Base-by-base conservation (phyloP, 2,797 vertebrate genomes). In the Coregonus ussuriensis region DNA sequence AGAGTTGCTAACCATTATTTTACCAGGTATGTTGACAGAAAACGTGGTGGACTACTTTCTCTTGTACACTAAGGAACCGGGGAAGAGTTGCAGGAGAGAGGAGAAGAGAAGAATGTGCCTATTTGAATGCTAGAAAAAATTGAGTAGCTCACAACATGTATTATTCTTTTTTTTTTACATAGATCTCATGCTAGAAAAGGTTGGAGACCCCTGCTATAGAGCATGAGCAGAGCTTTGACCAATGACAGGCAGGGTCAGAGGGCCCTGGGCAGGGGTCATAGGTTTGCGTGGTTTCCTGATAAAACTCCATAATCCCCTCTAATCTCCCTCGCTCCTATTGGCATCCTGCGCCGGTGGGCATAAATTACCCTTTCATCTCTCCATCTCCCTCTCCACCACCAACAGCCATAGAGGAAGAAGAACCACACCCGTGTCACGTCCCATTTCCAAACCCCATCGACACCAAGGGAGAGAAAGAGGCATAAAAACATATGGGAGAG, bases 401-500 rank as follows among this genome's bases (percentile, higher is more conserved):
- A 47, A 47, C 41, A 47, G 41, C 41, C 41, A 47, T 47, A 47
- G 41, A 13, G 9, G 41, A 47, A 47, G 3, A 77, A 72, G 21
- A 78, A 72, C 77, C 35, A 69, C 81, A 47, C 3, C 77, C 69
- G n/a, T 4, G 54, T 82, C 87, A 78, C 74, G 16, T 86, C 77
- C 75, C 65, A 74, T 87, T 89, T 86, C 79, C 87, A 87, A 84
- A 84, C 78, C 83, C 80, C 86, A 75, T 81, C 54, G 47, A 84
- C 84, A 78, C 78, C 71, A 73, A 25, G 62, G 6, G 14, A 77
- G 69, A 72, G 62, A 21, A 35, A 70, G 83, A 79, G 78, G 72
- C 85, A 87, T 91, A 90, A 90, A 91, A 88, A 77, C 6, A 83
- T 89, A 78, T 0, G 5, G 35, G 76, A 85, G 87, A 88, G 88